A percentile compares a stretch with the other conserved stretches of the same genome.
phyloP scores from a whole-genome alignment of 2,113 vertebrate genomes.

The Pimephales promelas region DNA sequence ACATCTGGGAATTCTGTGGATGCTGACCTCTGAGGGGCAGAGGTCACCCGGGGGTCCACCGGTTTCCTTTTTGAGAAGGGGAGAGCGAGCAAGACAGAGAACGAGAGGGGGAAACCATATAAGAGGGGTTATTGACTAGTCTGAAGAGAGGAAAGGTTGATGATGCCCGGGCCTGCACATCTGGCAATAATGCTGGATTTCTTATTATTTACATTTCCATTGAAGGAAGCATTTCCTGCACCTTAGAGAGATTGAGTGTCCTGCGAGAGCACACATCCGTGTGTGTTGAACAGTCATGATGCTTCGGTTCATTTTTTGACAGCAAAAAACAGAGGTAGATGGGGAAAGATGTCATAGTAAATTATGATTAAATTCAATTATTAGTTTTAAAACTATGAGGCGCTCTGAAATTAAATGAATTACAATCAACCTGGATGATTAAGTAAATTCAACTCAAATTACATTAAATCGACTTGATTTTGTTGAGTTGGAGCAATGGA shows the following conservation, averaged over 20 bases:
- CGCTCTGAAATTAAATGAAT: not conserved
- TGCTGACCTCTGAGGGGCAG: constrained; percentile 81
- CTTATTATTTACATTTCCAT: constrained; percentile 60
- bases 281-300: constrained; percentile 20
- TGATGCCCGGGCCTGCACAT: constrained; percentile 53
- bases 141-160: constrained; percentile 52
- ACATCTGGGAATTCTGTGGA: constrained; percentile 87
- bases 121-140: constrained; percentile 10
- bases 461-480: too few species aligned
- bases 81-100: constrained; percentile 5
- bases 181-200: constrained; percentile 56
- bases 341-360: not conserved
- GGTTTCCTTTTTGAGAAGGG: constrained; percentile 81
- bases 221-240: constrained; percentile 56
- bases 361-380: too few species aligned
- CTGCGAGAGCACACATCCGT: constrained; percentile 14
- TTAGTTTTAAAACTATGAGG: not conserved
- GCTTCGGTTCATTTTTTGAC: constrained; percentile 6
- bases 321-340: not conserved
- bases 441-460: too few species aligned
- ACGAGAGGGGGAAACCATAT: not conserved
- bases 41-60: constrained; percentile 78
- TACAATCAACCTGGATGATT: too few species aligned
- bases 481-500: too few species aligned
- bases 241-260: constrained; percentile 41